phyloP scores from a whole-genome alignment of 2,113 vertebrate genomes.

The Sitta europaea region DNA sequence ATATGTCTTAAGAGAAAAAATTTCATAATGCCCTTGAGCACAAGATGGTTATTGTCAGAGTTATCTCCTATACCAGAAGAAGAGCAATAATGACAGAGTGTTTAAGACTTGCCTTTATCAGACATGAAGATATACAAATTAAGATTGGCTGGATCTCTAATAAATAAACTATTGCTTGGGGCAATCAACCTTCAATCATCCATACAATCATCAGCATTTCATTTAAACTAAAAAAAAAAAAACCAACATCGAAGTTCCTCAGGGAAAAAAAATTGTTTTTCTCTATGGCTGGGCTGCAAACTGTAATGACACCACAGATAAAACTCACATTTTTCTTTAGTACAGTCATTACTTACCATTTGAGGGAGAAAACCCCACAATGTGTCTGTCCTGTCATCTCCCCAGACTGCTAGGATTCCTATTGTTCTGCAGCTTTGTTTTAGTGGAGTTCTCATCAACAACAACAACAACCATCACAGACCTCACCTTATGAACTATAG shows the following conservation, averaged over 20 bases:
- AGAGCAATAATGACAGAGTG: neutral
- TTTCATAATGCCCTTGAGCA: slow-evolving; percentile 29
- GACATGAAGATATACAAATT: slow-evolving; percentile 1
- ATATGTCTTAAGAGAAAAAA: slow-evolving; percentile 32
- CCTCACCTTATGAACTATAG: neutral
- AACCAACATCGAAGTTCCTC: neutral
- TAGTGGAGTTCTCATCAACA: neutral
- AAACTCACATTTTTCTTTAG: neutral
- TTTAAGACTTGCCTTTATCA: slow-evolving; percentile 1
- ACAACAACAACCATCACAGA: neutral
- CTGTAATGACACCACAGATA: neutral
- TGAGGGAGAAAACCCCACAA: neutral
- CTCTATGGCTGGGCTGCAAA: neutral
- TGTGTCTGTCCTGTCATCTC: neutral
- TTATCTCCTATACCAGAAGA: neutral
- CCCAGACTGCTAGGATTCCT: neutral
- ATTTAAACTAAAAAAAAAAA: slow-evolving; percentile 25
- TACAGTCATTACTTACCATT: neutral
- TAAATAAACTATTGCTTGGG: slow-evolving; percentile 25
- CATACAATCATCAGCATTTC: neutral
- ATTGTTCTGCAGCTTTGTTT: neutral
- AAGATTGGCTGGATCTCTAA: neutral
- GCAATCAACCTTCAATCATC: neutral
- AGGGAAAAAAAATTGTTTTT: neutral
- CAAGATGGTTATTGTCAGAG: neutral